These are phyloP conservation scores for Calameuta filiformis DNA, from an alignment of 2,888 invertebrate species.

Conservation along the genomic window DNA sequence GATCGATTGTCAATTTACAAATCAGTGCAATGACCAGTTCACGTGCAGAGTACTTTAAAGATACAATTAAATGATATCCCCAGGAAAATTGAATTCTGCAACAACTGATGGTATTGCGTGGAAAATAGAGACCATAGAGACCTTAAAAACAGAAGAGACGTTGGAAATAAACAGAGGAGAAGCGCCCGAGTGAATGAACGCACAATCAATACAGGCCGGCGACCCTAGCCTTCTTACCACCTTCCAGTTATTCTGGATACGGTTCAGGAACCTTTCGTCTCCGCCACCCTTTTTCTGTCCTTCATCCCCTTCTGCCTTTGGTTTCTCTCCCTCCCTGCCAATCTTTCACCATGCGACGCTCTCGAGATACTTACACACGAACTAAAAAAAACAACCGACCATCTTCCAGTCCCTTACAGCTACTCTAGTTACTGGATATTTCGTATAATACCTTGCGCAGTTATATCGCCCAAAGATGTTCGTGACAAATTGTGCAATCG, in stretches of 20 bases:
- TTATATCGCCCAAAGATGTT: no score
- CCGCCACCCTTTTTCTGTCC: neutral
- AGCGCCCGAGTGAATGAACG: slow-evolving; percentile 2
- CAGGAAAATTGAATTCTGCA: neutral
- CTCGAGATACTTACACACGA: neutral
- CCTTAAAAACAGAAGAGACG: neutral
- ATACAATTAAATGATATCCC: neutral
- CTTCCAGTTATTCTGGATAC: neutral
- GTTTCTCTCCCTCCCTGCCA: neutral
- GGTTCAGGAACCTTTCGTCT: neutral
- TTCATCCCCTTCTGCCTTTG: neutral
- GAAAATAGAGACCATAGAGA: neutral
- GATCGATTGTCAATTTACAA: neutral
- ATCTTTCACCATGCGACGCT: neutral
- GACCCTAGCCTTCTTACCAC: neutral
- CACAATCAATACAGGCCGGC: slow-evolving; percentile 4
- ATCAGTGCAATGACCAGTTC: neutral
- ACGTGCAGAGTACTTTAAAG: neutral
- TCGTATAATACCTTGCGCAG: no score
- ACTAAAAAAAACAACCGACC: no score
- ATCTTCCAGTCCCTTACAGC: no score
- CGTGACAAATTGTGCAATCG: no score
- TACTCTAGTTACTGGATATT: no score
- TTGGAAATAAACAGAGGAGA: neutral
- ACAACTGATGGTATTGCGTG: neutral